These are phyloP conservation scores for Platorchestia sp. DNA, from an alignment of 1,140 invertebrate genomes.

Conservation along the genomic window DNA sequence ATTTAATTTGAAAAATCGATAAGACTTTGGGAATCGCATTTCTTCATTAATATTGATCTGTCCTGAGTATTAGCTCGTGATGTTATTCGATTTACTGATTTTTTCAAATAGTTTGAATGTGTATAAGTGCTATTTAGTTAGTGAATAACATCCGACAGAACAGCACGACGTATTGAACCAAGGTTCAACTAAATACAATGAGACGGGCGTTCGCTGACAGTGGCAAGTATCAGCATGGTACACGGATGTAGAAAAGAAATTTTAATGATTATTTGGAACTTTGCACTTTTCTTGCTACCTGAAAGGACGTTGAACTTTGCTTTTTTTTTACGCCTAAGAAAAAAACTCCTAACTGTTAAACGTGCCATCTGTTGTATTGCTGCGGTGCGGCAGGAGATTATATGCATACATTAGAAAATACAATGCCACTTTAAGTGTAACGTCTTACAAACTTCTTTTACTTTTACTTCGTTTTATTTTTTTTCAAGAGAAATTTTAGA, in stretches of 20 bases:
- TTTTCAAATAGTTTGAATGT: no score
- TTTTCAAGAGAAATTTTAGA: no score
- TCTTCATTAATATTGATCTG: no score
- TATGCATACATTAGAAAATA: not conserved
- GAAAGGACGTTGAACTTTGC: not conserved
- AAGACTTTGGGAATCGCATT: no score
- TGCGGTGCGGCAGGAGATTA: not conserved
- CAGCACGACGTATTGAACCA: not conserved
- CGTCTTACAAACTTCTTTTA: no score
- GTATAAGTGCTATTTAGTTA: no score
- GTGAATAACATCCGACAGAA: not conserved
- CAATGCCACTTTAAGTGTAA: no score
- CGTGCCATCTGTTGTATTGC: not conserved
- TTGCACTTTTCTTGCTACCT: not conserved
- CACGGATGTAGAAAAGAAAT: not conserved
- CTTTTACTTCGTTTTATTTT: no score
- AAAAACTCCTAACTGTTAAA: not conserved
- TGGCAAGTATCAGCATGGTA: not conserved
- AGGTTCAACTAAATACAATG: not conserved
- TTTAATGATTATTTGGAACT: not conserved
- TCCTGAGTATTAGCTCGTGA: no score
- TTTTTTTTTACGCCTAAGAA: not conserved
- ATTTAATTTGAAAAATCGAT: no score
- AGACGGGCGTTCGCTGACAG: not conserved
- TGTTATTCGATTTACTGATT: no score